A percentile compares a stretch with the other conserved stretches of the same genome.
Conservation (phyloP, 2,888 invertebrate species). For the Drosophila bunnanda region DNA sequence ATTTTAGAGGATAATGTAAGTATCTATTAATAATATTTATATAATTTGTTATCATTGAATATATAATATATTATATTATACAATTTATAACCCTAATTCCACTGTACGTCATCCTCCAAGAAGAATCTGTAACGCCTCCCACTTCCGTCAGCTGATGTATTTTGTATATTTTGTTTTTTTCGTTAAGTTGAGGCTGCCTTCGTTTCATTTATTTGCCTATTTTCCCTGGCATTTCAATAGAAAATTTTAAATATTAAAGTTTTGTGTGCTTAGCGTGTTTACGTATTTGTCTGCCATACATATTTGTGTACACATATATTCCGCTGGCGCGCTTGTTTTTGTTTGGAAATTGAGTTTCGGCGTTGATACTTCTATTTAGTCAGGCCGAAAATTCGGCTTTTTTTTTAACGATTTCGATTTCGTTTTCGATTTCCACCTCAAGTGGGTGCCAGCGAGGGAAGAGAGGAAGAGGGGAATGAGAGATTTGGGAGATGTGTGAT, state of each 20-base stretch:
- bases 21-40: too few species aligned
- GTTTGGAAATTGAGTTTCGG: conserved; percentile 73
- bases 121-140: conserved; percentile 14
- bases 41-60: too few species aligned
- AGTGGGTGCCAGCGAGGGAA: conserved; percentile 32
- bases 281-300: conserved; percentile 34
- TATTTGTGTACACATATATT: conserved; percentile 33
- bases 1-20: too few species aligned
- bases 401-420: conserved; percentile 9
- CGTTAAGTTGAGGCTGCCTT: conserved; percentile 1
- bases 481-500: conserved; percentile 55
- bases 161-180: conserved; percentile 7
- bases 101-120: not conserved
- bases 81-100: not conserved
- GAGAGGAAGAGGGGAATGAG: not conserved
- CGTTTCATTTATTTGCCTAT: conserved; percentile 33
- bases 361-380: conserved; percentile 70
- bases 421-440: conserved; percentile 23
- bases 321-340: conserved; percentile 29
- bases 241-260: conserved; percentile 48
- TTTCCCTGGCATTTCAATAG: conserved; percentile 48
- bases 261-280: conserved; percentile 45
- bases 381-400: conserved; percentile 26
- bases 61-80: too few species aligned
- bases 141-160: conserved; percentile 31